Conservation (phyloP, 2,888 invertebrate genomes). For the Machimus atricapillus region DNA sequence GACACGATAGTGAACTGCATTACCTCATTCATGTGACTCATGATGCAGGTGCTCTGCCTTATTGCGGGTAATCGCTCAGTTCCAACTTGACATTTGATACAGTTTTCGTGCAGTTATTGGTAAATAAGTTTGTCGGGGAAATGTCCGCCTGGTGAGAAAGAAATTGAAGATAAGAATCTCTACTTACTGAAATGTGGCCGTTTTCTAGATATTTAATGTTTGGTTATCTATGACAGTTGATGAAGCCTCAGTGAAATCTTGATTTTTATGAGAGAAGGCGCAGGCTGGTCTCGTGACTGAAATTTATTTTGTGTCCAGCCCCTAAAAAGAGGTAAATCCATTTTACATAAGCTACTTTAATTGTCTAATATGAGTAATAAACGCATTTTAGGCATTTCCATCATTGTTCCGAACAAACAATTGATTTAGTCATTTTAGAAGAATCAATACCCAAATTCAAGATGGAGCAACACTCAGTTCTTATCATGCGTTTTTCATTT, state of each 20-base stretch:
- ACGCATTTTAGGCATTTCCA: neutral
- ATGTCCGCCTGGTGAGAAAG: neutral
- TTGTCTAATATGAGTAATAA: neutral
- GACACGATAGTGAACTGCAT: neutral
- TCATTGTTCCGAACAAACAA: neutral
- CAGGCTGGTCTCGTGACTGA: neutral
- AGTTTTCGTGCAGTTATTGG: neutral
- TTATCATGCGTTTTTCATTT: slow-evolving; percentile 45
- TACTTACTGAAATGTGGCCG: neutral
- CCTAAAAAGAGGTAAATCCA: neutral
- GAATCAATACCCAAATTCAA: slow-evolving; percentile 37
- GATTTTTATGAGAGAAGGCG: neutral
- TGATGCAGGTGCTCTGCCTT: slow-evolving; percentile 8
- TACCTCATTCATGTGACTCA: neutral
- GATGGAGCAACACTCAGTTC: slow-evolving; percentile 45
- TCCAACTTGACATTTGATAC: neutral
- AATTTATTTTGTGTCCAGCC: neutral
- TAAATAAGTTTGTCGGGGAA: neutral
- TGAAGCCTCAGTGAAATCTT: neutral
- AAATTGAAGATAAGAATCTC: neutral
- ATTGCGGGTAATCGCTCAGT: neutral
- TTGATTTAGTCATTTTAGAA: neutral
- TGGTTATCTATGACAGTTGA: neutral
- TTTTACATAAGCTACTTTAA: neutral
- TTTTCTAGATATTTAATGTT: neutral